Evolutionary conservation across 2,113 vertebrate genomes (phyloP).

Genomic region (Charadrius vociferus): DNA sequence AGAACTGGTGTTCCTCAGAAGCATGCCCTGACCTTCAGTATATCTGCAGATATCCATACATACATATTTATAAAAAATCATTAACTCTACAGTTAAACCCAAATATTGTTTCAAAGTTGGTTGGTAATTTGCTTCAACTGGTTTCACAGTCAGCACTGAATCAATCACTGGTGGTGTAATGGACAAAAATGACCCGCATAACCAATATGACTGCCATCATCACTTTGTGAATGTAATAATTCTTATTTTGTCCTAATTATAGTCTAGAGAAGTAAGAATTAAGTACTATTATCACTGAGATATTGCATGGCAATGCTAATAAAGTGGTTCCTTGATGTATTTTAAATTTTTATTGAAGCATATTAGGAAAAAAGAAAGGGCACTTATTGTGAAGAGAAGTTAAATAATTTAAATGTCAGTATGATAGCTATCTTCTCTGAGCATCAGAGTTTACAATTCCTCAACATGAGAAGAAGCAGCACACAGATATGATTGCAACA

Average conservation of each 20-base stretch:
- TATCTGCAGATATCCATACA: background rate
- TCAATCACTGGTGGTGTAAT: background rate
- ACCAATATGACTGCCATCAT: background rate
- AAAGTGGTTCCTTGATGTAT: background rate
- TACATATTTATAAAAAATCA: background rate
- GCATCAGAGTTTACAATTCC: background rate
- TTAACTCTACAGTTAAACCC: background rate
- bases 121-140: background rate
- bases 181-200: background rate
- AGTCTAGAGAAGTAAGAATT: background rate
- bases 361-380: background rate
- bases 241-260: background rate
- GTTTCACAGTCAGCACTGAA: background rate
- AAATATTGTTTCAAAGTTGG: background rate
- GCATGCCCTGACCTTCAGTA: background rate
- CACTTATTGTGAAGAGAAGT: background rate
- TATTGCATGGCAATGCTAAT: background rate
- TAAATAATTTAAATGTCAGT: background rate
- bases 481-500: background rate
- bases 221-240: background rate
- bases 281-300: background rate
- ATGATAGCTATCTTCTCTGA: background rate
- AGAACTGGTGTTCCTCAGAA: background rate
- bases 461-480: background rate
- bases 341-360: background rate